These are phyloP conservation scores for Bombus breviceps DNA, from an alignment of 1,140 invertebrate species.

Conservation along the genomic window DNA sequence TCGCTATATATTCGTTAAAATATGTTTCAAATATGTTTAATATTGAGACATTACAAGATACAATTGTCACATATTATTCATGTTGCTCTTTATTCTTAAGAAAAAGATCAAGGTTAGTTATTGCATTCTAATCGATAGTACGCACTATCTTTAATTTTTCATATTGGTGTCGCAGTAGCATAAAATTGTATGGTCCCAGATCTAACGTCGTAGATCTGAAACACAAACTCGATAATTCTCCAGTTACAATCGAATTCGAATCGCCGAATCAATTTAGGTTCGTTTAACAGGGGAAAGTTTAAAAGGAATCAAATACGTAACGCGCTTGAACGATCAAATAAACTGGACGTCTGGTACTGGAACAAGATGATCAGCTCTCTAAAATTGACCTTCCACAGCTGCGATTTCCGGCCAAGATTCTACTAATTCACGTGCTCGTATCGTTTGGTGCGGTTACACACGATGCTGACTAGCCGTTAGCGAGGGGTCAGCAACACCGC, in stretches of 20 bases:
- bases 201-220: no score
- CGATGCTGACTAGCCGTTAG: slow-evolving; percentile 11
- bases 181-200: no score
- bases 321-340: not conserved
- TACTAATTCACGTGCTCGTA: slow-evolving; percentile 26
- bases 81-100: no score
- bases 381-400: slow-evolving; percentile 10
- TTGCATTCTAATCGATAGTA: no score
- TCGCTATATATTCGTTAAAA: not conserved
- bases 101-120: no score
- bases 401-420: slow-evolving; percentile 23
- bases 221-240: no score
- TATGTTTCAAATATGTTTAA: no score
- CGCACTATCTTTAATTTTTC: no score
- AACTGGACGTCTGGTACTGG: not conserved
- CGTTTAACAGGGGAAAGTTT: not conserved
- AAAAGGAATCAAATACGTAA: not conserved
- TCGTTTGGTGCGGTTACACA: not conserved
- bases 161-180: no score
- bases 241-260: not conserved
- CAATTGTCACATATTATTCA: no score
- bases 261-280: not conserved
- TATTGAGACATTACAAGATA: no score
- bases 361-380: slow-evolving; percentile 4
- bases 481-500: slow-evolving; percentile 51